A percentile compares a stretch with the other conserved stretches of the same genome.
phyloP scores from a whole-genome alignment of 2,888 invertebrate species.

The Myopa tessellatipennis region DNA sequence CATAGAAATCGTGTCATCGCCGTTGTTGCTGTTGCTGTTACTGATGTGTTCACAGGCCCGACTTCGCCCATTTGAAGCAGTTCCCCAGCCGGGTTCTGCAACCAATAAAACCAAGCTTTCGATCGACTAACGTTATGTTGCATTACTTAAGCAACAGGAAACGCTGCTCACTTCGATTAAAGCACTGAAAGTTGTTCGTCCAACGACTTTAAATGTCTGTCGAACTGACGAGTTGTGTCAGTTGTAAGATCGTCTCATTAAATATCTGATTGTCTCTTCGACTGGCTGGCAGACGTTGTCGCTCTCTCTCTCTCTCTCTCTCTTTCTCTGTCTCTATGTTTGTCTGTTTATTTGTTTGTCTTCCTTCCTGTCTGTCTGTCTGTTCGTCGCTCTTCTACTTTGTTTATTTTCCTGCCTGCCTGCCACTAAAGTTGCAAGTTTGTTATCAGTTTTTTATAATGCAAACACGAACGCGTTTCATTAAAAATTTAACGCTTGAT shows the following conservation, averaged over 20 bases:
- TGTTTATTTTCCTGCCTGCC: too few species aligned
- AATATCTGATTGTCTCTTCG: not conserved
- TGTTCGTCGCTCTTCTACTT: not conserved
- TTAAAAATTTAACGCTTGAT: too few species aligned
- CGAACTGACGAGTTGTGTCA: conserved; percentile 1
- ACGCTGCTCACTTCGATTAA: conserved; percentile 13
- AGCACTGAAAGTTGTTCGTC: conserved; percentile 11
- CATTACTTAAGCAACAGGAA: conserved; percentile 13
- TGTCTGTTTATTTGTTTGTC: too few species aligned
- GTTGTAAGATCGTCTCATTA: too few species aligned
- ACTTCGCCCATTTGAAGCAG: not conserved
- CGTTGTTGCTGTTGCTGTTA: not conserved
- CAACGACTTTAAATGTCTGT: conserved; percentile 12
- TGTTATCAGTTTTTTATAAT: too few species aligned
- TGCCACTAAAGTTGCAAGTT: too few species aligned
- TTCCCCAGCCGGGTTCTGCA: not conserved
- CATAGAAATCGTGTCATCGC: not conserved
- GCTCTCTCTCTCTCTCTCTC: too few species aligned
- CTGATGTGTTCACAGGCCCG: not conserved
- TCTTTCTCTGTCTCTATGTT: not conserved
- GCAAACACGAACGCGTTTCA: too few species aligned
- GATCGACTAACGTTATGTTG: too few species aligned
- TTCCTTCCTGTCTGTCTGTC: not conserved
- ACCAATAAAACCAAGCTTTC: too few species aligned
- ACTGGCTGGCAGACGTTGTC: not conserved